These are phyloP conservation scores for Brevipalpus yothersi DNA, from an alignment of 1,140 invertebrate species.

Conservation along the genomic window DNA sequence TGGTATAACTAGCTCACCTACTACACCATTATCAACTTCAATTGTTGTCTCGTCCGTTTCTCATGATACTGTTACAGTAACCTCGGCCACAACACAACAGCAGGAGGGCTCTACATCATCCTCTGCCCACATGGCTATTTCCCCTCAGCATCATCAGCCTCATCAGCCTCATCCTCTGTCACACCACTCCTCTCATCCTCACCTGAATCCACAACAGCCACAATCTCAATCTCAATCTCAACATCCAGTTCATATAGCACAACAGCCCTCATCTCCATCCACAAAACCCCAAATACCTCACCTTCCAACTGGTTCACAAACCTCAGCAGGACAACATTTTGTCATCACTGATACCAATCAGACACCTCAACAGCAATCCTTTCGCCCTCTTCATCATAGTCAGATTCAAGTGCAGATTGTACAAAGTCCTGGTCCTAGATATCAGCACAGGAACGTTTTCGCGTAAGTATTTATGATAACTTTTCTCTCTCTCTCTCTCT, in stretches of 20 bases:
- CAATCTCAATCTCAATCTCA: background rate
- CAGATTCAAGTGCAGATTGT: background rate
- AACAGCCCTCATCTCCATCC: background rate
- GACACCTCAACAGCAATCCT: background rate
- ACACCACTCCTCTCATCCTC: background rate
- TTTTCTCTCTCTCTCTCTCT: background rate
- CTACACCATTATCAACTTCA: background rate
- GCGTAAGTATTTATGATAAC: background rate
- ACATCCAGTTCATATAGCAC: background rate
- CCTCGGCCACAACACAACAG: background rate
- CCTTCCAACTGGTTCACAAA: background rate
- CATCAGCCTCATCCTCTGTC: background rate
- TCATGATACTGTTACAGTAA: background rate
- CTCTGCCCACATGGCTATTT: background rate
- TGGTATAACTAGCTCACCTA: background rate
- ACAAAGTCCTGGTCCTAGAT: background rate
- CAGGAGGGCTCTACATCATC: background rate
- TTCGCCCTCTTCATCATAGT: background rate
- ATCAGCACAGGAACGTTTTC: background rate
- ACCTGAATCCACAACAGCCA: background rate
- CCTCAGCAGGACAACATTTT: background rate
- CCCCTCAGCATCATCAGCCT: conserved; percentile 6
- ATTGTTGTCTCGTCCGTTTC: background rate
- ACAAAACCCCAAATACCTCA: background rate
- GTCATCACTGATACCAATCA: background rate